Conservation (phyloP, 2,113 vertebrate species). For the Otus sunia region DNA sequence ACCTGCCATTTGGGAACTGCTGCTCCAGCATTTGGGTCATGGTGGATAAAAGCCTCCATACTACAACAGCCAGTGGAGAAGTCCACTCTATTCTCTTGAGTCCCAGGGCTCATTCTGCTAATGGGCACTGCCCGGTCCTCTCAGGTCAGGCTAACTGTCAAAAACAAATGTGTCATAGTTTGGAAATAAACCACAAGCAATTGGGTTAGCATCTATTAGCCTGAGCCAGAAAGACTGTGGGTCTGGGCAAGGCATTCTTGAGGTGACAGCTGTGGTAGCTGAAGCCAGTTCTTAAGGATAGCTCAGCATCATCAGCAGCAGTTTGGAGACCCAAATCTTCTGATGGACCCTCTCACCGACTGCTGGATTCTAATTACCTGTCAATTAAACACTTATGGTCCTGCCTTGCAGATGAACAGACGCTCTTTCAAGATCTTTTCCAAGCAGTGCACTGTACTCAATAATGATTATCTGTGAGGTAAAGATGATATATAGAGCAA, state of each 20-base stretch:
- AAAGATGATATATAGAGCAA: not conserved
- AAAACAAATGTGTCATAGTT: fast-evolving
- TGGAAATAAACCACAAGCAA: not conserved
- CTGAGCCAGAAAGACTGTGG: not conserved
- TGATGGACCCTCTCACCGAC: not conserved
- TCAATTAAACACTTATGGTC: not conserved
- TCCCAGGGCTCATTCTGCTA: fast-evolving
- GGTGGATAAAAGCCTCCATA: not conserved
- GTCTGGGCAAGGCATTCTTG: not conserved
- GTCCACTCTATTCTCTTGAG: not conserved
- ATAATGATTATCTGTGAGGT: not conserved
- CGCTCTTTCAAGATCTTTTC: not conserved
- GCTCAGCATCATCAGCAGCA: not conserved
- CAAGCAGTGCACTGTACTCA: not conserved
- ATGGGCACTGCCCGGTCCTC: not conserved
- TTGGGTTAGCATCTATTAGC: not conserved
- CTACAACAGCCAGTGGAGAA: not conserved
- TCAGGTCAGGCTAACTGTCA: not conserved
- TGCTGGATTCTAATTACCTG: not conserved
- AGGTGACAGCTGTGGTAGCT: not conserved
- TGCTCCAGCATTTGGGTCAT: not conserved
- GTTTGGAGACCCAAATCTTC: not conserved
- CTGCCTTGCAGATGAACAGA: not conserved
- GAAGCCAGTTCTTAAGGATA: not conserved
- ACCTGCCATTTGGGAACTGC: not conserved